A percentile compares a stretch with the other conserved stretches of the same genome.
These are phyloP conservation scores for Muscicapa striata DNA, from an alignment of 2,797 vertebrate genomes.

Conservation along the genomic window DNA sequence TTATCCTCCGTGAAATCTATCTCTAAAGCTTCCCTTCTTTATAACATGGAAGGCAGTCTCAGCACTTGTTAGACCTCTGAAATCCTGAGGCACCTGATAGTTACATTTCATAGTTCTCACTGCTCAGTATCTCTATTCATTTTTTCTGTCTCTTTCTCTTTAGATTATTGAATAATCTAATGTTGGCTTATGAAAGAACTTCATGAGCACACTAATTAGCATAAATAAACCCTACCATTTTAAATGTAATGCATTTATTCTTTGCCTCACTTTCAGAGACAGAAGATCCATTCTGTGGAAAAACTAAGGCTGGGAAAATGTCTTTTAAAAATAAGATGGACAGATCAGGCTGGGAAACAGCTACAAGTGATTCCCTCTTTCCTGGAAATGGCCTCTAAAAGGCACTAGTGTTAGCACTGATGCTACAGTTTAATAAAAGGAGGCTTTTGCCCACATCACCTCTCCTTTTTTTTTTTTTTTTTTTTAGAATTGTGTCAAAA, in stretches of 20 bases:
- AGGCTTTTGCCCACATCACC: background rate
- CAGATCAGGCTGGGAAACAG: background rate
- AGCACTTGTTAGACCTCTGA: background rate
- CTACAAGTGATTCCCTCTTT: background rate
- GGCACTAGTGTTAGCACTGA: background rate
- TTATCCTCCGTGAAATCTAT: background rate
- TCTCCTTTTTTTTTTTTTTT: background rate
- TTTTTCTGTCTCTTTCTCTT: background rate
- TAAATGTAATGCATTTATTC: background rate
- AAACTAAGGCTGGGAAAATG: background rate
- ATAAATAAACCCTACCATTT: background rate
- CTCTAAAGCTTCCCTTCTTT: background rate
- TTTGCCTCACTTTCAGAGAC: background rate
- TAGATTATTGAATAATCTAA: background rate
- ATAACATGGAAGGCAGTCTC: background rate
- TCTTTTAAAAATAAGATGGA: background rate
- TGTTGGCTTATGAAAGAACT: background rate
- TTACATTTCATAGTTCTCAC: background rate
- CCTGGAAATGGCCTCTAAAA: slow-evolving; percentile 14
- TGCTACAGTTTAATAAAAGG: background rate
- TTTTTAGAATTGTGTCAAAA: background rate
- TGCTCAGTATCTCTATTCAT: background rate
- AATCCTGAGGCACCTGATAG: background rate
- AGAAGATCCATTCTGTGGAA: background rate
- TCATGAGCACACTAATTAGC: background rate